Conservation (phyloP, 2,888 invertebrate genomes). For the Alloplasta piceator region DNA sequence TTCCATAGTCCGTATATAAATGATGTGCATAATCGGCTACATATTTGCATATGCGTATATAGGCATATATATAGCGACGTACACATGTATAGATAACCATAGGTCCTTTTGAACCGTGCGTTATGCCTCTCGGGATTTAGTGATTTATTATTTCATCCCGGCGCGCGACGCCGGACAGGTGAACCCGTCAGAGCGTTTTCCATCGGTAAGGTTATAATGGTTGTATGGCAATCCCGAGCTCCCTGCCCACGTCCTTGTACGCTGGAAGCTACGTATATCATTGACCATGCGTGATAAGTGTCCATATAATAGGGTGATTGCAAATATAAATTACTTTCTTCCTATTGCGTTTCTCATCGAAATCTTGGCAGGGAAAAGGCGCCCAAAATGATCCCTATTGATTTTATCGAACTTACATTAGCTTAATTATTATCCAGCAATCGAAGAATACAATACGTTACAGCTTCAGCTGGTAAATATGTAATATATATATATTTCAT, state of each 20-base stretch:
- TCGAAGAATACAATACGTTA: no score
- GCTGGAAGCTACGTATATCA: constrained; percentile 47
- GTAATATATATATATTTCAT: no score
- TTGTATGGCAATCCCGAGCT: constrained; percentile 7
- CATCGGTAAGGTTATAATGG: constrained; percentile 54
- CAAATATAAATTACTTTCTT: no score
- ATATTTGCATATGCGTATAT: constrained; percentile 14
- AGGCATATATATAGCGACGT: not conserved
- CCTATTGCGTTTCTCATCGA: no score
- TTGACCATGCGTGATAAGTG: constrained; percentile 29
- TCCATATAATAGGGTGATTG: no score
- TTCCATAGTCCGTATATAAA: no score
- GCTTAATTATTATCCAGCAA: no score
- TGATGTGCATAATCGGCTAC: no score
- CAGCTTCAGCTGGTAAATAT: no score
- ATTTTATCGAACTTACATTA: no score
- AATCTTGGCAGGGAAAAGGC: no score
- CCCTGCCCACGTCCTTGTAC: constrained; percentile 54
- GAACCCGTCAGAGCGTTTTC: constrained; percentile 64
- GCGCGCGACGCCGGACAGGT: constrained; percentile 75
- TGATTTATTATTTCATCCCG: constrained; percentile 74
- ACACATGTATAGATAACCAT: constrained; percentile 13
- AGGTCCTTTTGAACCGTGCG: constrained; percentile 21
- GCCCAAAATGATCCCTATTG: no score
- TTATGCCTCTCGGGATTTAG: constrained; percentile 57